A percentile compares a stretch with the other conserved stretches of the same genome.
These are phyloP conservation scores for Rana temporaria DNA, from an alignment of 2,113 vertebrate genomes.

Conservation along the genomic window DNA sequence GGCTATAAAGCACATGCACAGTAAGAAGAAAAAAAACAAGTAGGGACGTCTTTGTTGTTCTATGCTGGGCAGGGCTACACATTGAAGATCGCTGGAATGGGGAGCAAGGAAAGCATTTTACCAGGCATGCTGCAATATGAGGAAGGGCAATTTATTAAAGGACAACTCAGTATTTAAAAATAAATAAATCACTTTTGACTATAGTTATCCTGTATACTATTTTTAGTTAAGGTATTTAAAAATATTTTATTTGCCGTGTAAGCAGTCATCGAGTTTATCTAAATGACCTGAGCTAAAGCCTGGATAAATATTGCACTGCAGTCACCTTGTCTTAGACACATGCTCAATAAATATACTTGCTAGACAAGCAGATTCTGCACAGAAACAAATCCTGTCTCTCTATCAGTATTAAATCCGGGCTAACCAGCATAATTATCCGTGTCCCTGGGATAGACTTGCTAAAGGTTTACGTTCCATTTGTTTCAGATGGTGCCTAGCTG, in stretches of 20 bases:
- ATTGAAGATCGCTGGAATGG: too few relatives aligned
- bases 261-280: constrained; percentile 25
- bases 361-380: constrained; percentile 33
- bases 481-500: constrained; percentile 9
- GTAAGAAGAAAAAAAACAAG: too few relatives aligned
- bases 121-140: too few relatives aligned
- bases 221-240: neutral
- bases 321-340: constrained; percentile 35
- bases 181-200: too few relatives aligned
- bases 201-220: neutral
- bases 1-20: too few relatives aligned
- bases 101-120: too few relatives aligned
- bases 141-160: too few relatives aligned
- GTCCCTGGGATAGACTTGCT: neutral
- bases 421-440: constrained; percentile 10
- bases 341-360: constrained; percentile 32
- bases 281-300: neutral
- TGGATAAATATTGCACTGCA: constrained; percentile 39
- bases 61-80: too few relatives aligned
- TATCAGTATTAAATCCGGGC: constrained; percentile 19
- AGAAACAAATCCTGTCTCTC: constrained; percentile 24
- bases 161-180: too few relatives aligned
- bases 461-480: constrained; percentile 18
- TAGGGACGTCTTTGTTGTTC: too few relatives aligned
- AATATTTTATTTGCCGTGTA: neutral